Base-by-base conservation (phyloP, 2,797 vertebrate species). In the Meda fulgida region DNA sequence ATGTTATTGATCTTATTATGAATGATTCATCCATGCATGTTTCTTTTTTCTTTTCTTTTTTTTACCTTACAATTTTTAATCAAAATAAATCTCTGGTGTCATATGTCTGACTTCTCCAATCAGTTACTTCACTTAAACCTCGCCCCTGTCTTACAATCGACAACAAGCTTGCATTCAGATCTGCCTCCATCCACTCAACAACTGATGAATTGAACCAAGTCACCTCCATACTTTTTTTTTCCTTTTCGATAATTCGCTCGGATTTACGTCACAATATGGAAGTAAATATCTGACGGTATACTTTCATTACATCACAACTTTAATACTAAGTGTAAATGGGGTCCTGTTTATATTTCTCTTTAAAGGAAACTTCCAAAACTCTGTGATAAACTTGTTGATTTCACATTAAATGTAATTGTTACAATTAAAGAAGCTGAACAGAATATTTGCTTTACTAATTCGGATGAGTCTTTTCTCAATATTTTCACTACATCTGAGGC, bases 401-500 rank as follows among this genome's bases (percentile, higher is more conserved):
- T 19, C 60, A 79, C 9, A 79, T 66, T 5, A 66, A 43, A 60
- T 53, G 4, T 65, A 36, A 83, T 23, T 76, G 18, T 26, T 26
- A 83, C 43, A 40, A 13, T 48, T 29, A 46, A 73, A 75, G 9
- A 75, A 51, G 5, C 29, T 48, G 23, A 51, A 36, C 60, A 51
- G 6, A 46, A 55, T 55, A 78, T 84, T 77, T 60, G 36, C 83
- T 34, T 58, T 69, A 69, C 40, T 76, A 43, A 48, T 65, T 73
- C 72, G 5, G 11, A 76, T 38, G 72, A 84, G 10, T 84, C 63
- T 55, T 58, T 70, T 84, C 75, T 58, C 21, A 78, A 84, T 78
- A 78, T 87, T 84, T 85, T 84, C 63, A 55, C 43, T 85, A 63
- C 70, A 86, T 79, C 36, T 83, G 65, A 81, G 48, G 75, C 38